Evolutionary conservation across 1,140 invertebrate species (phyloP).

Genomic region (Camponotus pennsylvanicus): DNA sequence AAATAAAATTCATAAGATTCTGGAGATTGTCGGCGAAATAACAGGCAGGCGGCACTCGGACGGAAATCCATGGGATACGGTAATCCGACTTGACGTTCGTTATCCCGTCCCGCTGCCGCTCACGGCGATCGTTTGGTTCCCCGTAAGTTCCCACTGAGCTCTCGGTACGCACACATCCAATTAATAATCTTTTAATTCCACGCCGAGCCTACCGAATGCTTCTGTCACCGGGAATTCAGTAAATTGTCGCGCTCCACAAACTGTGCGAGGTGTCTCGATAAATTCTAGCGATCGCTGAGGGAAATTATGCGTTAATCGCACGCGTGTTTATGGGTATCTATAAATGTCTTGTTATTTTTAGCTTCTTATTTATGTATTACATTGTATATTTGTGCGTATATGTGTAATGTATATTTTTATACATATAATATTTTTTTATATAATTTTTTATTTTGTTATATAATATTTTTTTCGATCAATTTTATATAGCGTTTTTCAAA

Average conservation of each 20-base stretch:
- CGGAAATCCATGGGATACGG: constrained; percentile 65
- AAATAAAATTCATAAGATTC: constrained; percentile 62
- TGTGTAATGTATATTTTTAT: background rate
- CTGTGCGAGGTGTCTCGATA: background rate
- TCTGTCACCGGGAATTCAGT: constrained; percentile 50
- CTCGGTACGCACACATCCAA: constrained; percentile 18
- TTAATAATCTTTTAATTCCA: constrained; percentile 75
- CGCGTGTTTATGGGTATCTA: background rate
- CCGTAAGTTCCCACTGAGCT: constrained; percentile 40
- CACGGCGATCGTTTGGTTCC: background rate
- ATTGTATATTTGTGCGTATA: too few relatives aligned
- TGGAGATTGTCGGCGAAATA: constrained; percentile 69
- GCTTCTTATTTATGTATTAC: background rate
- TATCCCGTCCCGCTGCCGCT: constrained; percentile 39
- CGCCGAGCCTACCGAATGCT: constrained; percentile 55
- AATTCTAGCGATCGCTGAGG: background rate
- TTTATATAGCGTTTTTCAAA: background rate
- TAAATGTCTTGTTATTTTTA: background rate
- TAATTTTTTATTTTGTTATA: background rate
- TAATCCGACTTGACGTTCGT: constrained; percentile 71
- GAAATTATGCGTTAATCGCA: background rate
- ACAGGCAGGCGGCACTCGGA: constrained; percentile 43
- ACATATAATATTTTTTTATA: background rate
- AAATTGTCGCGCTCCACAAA: constrained; percentile 45
- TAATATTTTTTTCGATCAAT: background rate